Evolutionary conservation across 1,140 invertebrate species (phyloP), one percentile per base, ranked within the genome.

Genomic region (Sitophilus oryzae): DNA sequence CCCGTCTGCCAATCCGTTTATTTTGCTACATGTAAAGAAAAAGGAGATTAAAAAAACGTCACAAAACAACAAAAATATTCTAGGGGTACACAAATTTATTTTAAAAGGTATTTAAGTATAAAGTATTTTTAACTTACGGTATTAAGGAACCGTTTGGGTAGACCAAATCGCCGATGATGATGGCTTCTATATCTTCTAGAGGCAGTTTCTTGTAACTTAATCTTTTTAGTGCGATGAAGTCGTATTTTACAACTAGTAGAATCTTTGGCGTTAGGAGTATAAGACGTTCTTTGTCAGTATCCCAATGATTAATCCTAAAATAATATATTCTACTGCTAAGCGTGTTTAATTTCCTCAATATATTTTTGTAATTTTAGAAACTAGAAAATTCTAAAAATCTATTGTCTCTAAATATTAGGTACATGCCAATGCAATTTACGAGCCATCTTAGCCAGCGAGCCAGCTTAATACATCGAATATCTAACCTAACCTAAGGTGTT

Each of bases 121-220:
- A n/a, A n/a, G n/a, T n/a, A n/a, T n/a, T n/a, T n/a, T n/a, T 21
- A 21, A 85, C 86, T 89, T 80, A 91, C 88, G 87, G 87, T 52
- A 88, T 83, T 52, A 91, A 65, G 38, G 88, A 91, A 10, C 79
- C 77, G 22, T 80, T 72, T 35, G 89, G 89, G 71, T 91, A 91
- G n/a, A 81, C 77, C 45, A 92, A 70, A 67, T 89, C 84, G 15
- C 88, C 89, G 52, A 82, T 74, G 1, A 83, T 74, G 23, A 91
- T 69, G n/a, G 81, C 82, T 63, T 88, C 84, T 37, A 91, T 73
- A 16, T 80, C 73, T 40, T 78, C 72, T 30, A 91, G 66, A 51
- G 79, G 76, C 10, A 89, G 73, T 66, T 83, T 80, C 56, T 78
- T 78, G 60, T 80, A 83, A 48, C 86, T 83, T 14, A 87, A 67